Evolutionary conservation across 1,140 invertebrate species (phyloP), one percentile per base, ranked within the genome.

Genomic region (Teleogryllus occipitalis): DNA sequence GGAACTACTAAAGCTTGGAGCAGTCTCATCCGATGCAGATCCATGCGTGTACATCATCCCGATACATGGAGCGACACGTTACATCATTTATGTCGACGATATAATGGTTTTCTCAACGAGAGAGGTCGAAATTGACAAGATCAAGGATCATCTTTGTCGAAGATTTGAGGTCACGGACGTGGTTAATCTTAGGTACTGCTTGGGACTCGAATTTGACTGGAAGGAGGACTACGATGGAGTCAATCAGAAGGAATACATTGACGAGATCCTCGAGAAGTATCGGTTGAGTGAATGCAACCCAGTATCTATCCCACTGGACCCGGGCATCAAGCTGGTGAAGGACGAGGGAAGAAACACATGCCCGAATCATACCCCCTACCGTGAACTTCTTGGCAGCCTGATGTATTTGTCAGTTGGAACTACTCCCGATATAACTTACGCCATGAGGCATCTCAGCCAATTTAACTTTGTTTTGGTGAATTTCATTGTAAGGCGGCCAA

Each of bases 351-450:
- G 12, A 47, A 80, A 27, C n/a, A 49, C 10, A n/a, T n/a, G n/a
- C n/a, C n/a, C 18, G 39, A 48, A 80, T 48, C 78, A 82, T 47
- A 81, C 77, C 81, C 47, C 80, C 46, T 86, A 82, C 80, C 81
- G 82, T 80, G 74, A 85, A 82, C 83, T 84, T 82, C 78, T 85
- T 18, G 84, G 83, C 15, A 74, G 80, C 81, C 82, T 86, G 78
- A 76, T 87, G 81, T 86, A 87, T 81, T 78, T 85, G 7, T 75
- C 82, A 15, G 77, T 83, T 0, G 79, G 81, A 12, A 85, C 83
- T 5, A 75, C 85, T 54, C 85, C 85, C 21, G 86, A 86, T 82
- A 83, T 85, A 14, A 80, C 84, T 10, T 87, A 82, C 80, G 80
- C 82, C 46, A 84, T 87, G 0, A 82, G 81, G 46, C 80, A 81